Evolutionary conservation across 2,888 invertebrate genomes (phyloP).

Genomic region (Lacanobia wlatinum): DNA sequence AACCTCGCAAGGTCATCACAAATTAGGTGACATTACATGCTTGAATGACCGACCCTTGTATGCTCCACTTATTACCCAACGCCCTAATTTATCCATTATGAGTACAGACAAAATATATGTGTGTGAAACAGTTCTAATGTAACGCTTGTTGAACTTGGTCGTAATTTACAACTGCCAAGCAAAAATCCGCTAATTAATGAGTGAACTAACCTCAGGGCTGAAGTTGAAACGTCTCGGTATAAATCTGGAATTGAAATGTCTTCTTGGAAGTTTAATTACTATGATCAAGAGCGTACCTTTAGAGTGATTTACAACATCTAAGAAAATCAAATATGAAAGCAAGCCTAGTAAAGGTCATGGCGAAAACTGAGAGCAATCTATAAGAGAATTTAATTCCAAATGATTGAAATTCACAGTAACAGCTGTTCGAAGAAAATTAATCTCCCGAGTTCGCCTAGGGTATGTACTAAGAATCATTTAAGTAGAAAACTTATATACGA

Average conservation of each 20-base stretch:
- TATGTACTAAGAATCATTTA: conserved; percentile 37
- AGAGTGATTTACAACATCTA: not conserved
- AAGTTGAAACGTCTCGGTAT: conserved; percentile 8
- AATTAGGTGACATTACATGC: conserved; percentile 57
- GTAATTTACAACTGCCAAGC: conserved; percentile 1
- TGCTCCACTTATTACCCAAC: conserved; percentile 15
- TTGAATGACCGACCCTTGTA: conserved; percentile 36
- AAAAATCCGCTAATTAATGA: conserved; percentile 31
- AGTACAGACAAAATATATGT: not conserved
- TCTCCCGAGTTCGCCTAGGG: conserved; percentile 20
- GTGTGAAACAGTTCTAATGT: not conserved
- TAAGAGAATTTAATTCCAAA: conserved; percentile 16
- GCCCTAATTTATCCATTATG: not conserved
- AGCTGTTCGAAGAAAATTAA: conserved; percentile 50
- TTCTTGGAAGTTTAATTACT: conserved; percentile 18
- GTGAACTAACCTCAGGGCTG: not conserved
- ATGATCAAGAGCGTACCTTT: not conserved
- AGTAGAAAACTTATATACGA: conserved; percentile 56
- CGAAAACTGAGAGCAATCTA: conserved; percentile 7
- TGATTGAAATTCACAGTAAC: conserved; percentile 36
- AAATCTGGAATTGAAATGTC: conserved; percentile 10
- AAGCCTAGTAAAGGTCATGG: not conserved
- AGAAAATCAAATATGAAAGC: conserved; percentile 12
- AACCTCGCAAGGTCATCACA: conserved; percentile 51
- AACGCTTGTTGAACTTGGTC: conserved; percentile 3